Conservation (phyloP, 2,888 invertebrate species). For the Belgica antarctica region DNA sequence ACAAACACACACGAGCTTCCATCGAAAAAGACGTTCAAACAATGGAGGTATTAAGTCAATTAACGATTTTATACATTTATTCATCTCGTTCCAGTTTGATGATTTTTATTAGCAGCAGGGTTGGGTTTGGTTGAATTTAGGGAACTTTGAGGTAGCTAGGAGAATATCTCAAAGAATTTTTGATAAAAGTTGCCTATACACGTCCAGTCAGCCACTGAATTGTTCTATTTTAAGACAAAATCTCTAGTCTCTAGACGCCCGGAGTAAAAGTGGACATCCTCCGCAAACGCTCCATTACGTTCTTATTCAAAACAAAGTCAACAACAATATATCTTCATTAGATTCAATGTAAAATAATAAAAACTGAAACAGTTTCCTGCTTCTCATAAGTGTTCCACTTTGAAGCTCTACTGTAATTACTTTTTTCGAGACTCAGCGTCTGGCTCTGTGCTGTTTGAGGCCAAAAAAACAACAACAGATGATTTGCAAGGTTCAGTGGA, state of each 20-base stretch:
- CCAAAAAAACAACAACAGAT: neutral
- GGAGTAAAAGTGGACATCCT: too few species aligned
- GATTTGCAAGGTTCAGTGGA: neutral
- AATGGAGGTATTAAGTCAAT: slow-evolving; percentile 39
- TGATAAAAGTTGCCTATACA: neutral
- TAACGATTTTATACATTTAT: slow-evolving; percentile 22
- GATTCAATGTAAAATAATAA: slow-evolving; percentile 33
- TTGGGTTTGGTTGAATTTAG: too few species aligned
- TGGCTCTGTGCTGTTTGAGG: neutral
- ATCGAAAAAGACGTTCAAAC: neutral
- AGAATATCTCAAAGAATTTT: too few species aligned
- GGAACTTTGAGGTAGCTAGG: too few species aligned
- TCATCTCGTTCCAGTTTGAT: slow-evolving; percentile 30
- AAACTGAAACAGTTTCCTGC: slow-evolving; percentile 1
- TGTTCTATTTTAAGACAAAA: too few species aligned
- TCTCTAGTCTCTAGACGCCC: too few species aligned
- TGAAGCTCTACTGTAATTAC: neutral
- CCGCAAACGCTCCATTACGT: neutral
- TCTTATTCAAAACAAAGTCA: neutral
- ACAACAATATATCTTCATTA: slow-evolving; percentile 39
- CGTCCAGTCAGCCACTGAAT: too few species aligned
- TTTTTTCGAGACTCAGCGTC: neutral
- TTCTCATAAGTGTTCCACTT: neutral
- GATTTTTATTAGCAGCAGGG: neutral
- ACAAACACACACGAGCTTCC: neutral